Percentiles rank a stretch among this genome's conserved stretches.
phyloP scores from a whole-genome alignment of 2,888 invertebrate genomes.

The Ferrisia virgata region DNA sequence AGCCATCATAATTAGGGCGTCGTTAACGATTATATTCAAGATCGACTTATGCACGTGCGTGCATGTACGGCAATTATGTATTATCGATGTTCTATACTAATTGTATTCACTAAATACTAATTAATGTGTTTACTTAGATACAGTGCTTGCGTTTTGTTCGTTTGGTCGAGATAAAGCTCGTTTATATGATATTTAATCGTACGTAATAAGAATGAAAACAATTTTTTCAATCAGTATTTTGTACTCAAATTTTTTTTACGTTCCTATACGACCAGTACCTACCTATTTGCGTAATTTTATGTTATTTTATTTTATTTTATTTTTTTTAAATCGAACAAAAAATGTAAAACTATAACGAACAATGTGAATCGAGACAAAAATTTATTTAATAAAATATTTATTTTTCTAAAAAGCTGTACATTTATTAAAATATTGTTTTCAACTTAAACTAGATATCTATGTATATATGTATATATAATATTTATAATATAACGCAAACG shows the following conservation, averaged over 20 bases:
- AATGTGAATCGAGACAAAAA: not conserved
- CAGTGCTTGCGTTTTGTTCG: too few species aligned
- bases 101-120: not conserved
- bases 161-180: not conserved
- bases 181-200: too few species aligned
- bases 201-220: too few species aligned
- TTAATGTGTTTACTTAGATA: not conserved
- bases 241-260: not conserved
- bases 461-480: too few species aligned
- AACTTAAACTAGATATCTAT: not conserved
- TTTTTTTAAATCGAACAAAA: not conserved
- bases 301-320: not conserved
- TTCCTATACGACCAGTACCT: not conserved
- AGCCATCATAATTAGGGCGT: too few species aligned
- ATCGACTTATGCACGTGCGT: not conserved
- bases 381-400: not conserved
- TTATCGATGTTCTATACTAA: too few species aligned
- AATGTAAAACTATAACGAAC: not conserved
- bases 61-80: not conserved
- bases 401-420: slow-evolving; percentile 8
- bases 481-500: not conserved
- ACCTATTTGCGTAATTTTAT: not conserved
- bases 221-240: not conserved
- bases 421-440: not conserved
- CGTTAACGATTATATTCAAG: too few species aligned